Base-by-base conservation (phyloP, 1,140 invertebrate genomes). In the Halictus rubicundus region DNA sequence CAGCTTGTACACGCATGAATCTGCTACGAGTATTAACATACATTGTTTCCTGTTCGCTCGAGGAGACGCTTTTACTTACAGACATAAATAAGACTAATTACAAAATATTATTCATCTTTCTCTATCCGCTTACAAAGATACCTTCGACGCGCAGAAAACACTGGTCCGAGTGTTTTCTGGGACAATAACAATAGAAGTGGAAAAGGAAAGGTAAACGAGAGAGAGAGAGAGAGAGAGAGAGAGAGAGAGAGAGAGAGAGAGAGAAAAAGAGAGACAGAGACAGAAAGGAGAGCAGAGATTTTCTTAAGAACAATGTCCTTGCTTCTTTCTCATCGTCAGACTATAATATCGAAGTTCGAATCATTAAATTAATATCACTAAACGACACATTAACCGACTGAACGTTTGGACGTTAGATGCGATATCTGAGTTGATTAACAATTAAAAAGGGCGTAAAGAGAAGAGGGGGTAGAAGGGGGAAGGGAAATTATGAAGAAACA, bases 41-140 rank as follows among this genome's bases (percentile, higher is more conserved):
- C 68, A 78, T 68, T 68, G 39, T 61, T 46, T 78, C 42, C 37
- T 66, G 21, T 49, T 68, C 68, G 23, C 61, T 79, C 64, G 64
- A 54, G 32, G 63, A 32, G 39, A 69, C 66, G 49, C 39, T 59
- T n/a, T 72, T 68, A 68, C 68, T 73, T 68, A 69, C 52, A 69
- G 52, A 79, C 37, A 79, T 82, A 82, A 82, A 80, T 82, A 82
- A 78, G 64, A 54, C 77, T 79, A 82, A 79, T 82, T 82, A 82
- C 63, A 80, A 82, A 46, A 71, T n/a, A 42, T 64, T 57, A 46
- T 74, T 72, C 46, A 57, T 63, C 23, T 25, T 66, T 59, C 69
- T 61, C 21, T 57, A 27, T 14, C 46, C 46, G 60, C 46, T 74
- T 52, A 32, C 27, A 69, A 21, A 57, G 49, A 77, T 46, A 69